A percentile compares a stretch with the other conserved stretches of the same genome.
Conservation (phyloP, 2,888 invertebrate species). For the Papilio gigon region DNA sequence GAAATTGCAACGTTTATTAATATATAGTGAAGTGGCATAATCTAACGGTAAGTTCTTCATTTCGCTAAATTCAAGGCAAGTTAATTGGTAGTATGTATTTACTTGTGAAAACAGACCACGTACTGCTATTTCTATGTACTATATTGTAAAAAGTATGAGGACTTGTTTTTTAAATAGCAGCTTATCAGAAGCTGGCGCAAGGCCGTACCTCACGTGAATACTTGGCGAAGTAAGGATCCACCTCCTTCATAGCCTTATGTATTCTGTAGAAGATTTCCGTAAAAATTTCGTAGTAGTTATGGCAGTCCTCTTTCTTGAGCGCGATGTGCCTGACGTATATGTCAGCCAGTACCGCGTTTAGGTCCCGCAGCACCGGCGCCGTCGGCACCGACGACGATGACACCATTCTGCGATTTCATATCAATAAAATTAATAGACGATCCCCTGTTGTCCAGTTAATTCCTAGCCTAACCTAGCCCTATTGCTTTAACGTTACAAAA, state of each 20-base stretch:
- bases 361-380: conserved; percentile 56
- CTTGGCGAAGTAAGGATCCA: conserved; percentile 63
- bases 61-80: not conserved
- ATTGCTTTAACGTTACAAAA: not conserved
- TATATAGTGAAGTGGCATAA: not conserved
- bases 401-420: conserved; percentile 34
- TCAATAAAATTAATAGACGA: not conserved
- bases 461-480: not conserved
- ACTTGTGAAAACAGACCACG: not conserved
- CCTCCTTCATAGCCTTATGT: conserved; percentile 63
- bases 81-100: not conserved
- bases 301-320: conserved; percentile 57
- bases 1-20: not conserved
- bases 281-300: conserved; percentile 61
- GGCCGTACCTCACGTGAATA: conserved; percentile 65
- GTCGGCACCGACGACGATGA: conserved; percentile 45
- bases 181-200: not conserved
- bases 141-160: not conserved
- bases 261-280: conserved; percentile 57
- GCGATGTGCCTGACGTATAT: conserved; percentile 61
- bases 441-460: not conserved
- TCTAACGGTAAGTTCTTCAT: not conserved
- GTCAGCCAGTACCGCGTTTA: conserved; percentile 61
- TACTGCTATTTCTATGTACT: not conserved
- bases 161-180: not conserved